phyloP scores from a whole-genome alignment of 30 jellyfish, hydroid and myxozoan species.

The Clytia hemisphaerica region DNA sequence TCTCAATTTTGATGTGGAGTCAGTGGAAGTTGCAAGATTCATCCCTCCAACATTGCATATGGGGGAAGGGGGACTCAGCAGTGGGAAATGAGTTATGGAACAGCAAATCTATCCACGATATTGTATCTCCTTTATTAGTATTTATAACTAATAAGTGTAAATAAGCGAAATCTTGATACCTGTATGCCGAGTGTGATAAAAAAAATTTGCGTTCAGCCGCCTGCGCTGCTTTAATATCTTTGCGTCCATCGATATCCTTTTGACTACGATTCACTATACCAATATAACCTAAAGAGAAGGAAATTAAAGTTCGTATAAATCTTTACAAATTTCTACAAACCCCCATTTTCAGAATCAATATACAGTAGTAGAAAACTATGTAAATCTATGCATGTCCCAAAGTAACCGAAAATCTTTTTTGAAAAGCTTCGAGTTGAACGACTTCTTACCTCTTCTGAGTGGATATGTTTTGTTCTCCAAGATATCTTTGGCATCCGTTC shows the following conservation, averaged over 20 bases:
- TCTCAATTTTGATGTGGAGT: too few species aligned
- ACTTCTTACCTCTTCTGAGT: constrained; percentile 64
- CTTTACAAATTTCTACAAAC: background rate
- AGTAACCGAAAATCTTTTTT: too few species aligned
- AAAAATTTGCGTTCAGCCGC: constrained; percentile 92
- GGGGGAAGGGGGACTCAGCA: too few species aligned
- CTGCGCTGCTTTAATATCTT: constrained; percentile 91
- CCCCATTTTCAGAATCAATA: background rate
- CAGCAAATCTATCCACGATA: too few species aligned
- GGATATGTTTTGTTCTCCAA: constrained; percentile 86
- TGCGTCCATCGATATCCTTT: constrained; percentile 87
- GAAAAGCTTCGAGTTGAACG: background rate
- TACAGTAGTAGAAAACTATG: too few species aligned
- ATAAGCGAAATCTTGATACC: constrained; percentile 34
- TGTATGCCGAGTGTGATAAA: constrained; percentile 80
- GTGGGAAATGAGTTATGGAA: too few species aligned
- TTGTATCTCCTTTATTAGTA: too few species aligned
- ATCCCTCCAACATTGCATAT: too few species aligned
- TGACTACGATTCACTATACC: constrained; percentile 95
- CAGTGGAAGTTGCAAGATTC: too few species aligned
- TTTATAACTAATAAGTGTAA: too few species aligned
- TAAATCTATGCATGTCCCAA: too few species aligned
- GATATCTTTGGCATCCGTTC: constrained; percentile 87
- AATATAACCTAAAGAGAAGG: constrained; percentile 48
- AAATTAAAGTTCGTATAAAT: background rate